Evolutionary conservation across 1,140 invertebrate genomes (phyloP), one percentile per base, ranked within the genome.

Genomic region (Hylyphantes graminicola): DNA sequence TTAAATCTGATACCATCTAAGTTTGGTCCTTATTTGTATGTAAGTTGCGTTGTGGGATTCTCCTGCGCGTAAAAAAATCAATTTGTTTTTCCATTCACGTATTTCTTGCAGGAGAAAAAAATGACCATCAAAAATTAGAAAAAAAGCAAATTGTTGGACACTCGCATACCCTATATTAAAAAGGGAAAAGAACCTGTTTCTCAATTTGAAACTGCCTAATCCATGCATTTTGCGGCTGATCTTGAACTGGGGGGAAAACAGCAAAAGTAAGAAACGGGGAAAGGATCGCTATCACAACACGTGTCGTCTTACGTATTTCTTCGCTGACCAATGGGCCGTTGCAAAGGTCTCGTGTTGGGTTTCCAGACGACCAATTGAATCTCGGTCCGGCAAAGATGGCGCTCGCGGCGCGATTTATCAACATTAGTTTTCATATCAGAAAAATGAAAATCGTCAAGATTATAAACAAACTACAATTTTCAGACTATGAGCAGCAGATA

Each of bases 331-430:
- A 80, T 80, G 15, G 53, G n/a, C 51, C 53, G 8, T 48, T 48
- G 10, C n/a, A 50, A 2, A 51, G 19, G 15, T 35, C 65, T 70
- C 35, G 19, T 54, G 50, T 53, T 50, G 11, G 51, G 7, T 21
- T 21, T 61, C 35, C 35, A 6, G 70, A 54, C 65, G 50, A 67
- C 76, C 77, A 80, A 80, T 80, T 55, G 76, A 9, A 80, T 21
- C 21, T 8, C 65, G 4, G 13, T 80, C 57, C 77, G 77, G 9
- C 17, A 15, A 78, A 65, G 76, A 67, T 78, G 76, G 76, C 76
- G 76, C 76, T 78, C 11, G 61, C 61, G 76, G 77, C 65, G 77
- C 65, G 77, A 80, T 80, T 78, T 80, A 80, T 80, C 77, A 80
- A 80, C 64, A 61, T 19, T 50, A 59, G 19, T 70, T 80, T 78